phyloP scores from a whole-genome alignment of 2,113 vertebrate genomes.

The Cardinalis cardinalis region DNA sequence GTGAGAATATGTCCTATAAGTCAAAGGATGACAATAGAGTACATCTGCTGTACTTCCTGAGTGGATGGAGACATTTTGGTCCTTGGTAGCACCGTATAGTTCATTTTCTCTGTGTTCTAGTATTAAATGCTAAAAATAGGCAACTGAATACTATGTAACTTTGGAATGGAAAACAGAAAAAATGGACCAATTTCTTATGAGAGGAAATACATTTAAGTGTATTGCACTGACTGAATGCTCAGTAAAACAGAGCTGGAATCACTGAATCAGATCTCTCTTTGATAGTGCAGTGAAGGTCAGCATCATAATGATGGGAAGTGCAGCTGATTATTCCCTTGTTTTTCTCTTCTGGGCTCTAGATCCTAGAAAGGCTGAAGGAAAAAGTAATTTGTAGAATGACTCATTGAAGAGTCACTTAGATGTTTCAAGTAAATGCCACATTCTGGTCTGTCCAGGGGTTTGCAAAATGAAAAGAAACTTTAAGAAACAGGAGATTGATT shows the following conservation, averaged over 20 bases:
- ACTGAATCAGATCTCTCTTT: neutral
- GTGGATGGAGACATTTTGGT: neutral
- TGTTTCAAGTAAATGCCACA: neutral
- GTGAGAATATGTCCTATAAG: neutral
- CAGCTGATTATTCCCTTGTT: neutral
- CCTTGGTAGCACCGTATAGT: neutral
- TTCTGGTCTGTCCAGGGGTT: neutral
- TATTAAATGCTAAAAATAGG: neutral
- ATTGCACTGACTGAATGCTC: neutral
- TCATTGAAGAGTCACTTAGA: neutral
- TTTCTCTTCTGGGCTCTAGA: neutral
- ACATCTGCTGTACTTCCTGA: neutral
- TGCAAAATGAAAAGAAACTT: neutral
- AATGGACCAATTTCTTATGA: neutral
- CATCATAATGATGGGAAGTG: neutral
- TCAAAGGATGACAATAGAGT: neutral
- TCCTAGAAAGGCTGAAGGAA: neutral
- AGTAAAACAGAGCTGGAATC: neutral
- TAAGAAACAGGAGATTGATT: neutral
- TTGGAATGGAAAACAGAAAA: neutral
- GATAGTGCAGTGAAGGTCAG: neutral
- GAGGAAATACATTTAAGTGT: neutral
- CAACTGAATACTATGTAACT: neutral
- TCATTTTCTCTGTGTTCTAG: neutral
- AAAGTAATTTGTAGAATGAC: neutral